Evolutionary conservation across 37 sponge, comb jelly and placozoan genomes (phyloP), one percentile per base, ranked within the genome.

Genomic region (Mnemiopsis leidyi): DNA sequence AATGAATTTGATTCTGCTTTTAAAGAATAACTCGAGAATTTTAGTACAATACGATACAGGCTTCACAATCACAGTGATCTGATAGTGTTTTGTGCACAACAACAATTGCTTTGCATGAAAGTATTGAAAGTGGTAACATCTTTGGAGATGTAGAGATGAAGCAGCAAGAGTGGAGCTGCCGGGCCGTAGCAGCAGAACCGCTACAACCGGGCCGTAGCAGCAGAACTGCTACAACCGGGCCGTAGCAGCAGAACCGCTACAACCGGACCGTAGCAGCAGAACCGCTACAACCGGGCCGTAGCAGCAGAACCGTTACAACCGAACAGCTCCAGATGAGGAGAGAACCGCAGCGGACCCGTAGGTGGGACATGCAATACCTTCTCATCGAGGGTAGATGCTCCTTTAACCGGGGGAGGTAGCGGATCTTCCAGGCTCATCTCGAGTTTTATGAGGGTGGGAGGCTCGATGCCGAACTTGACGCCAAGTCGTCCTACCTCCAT

Each of bases 371-470:
- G 79, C 79, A 34, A 32, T 77, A 85, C 90, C 90, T 85, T 85
- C 90, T 85, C 90, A 26, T 85, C 90, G 25, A 85, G 90, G 90
- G 90, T 85, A 28, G 40, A 40, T 3, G 40, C 90, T 29, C 90
- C 90, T 33, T 85, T 85, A 20, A 61, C 29, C 7, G 90, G 90
- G 40, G 90, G 48, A 23, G 90, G 48, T 29, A 85, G 18, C 24
- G 90, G 90, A 13, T 85, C 90, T 61, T 85, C 90, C 90, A 85
- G 35, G 35, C 90, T 85, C 90, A 85, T 85, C 25, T 85, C 90
- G 29, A 85, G 61, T 85, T 85, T 85, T 28, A 85, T 85, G 61
- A 85, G 90, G 35, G 90, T 40, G 48, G 90, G 90, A 7, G 90
- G 90, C 29, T 85, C 90, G 23, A 85, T 85, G 13, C 90, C 90